Conservation (phyloP, 2,888 invertebrate species). For the Troglohyphantes excavatus region DNA sequence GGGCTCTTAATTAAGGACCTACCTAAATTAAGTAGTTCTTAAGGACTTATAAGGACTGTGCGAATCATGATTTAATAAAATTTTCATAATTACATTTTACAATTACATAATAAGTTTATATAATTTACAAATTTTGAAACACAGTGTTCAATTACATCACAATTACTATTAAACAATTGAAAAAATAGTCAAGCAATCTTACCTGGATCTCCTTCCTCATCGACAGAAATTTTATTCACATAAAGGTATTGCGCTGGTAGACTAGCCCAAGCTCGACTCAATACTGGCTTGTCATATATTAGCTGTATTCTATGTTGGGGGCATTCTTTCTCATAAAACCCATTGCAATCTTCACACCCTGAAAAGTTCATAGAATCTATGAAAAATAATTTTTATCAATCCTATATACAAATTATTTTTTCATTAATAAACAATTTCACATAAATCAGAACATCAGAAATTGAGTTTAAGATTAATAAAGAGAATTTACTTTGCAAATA, state of each 20-base stretch:
- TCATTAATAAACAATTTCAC: not conserved
- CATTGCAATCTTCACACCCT: conserved; percentile 84
- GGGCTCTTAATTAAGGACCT: too few species aligned
- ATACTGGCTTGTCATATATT: conserved; percentile 85
- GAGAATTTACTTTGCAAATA: too few species aligned
- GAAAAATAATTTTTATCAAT: not conserved
- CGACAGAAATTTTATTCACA: conserved; percentile 83
- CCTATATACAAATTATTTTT: not conserved
- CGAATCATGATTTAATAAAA: too few species aligned
- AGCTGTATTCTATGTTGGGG: conserved; percentile 76
- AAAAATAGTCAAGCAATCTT: not conserved
- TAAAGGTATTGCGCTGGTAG: conserved; percentile 87
- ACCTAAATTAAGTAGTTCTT: too few species aligned
- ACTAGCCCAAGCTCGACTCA: conserved; percentile 90
- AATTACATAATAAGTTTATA: too few species aligned
- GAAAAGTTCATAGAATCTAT: not conserved
- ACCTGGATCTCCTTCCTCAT: conserved; percentile 78
- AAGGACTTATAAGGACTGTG: too few species aligned
- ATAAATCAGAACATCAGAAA: too few species aligned
- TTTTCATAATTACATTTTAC: too few species aligned
- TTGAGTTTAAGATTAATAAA: too few species aligned
- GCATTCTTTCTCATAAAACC: conserved; percentile 80
- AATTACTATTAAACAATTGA: not conserved
- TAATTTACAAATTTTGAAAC: not conserved
- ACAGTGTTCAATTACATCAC: not conserved